Evolutionary conservation across 2,888 invertebrate species (phyloP), one percentile per base, ranked within the genome.

Genomic region (Caenorhabditis sulstoni): DNA sequence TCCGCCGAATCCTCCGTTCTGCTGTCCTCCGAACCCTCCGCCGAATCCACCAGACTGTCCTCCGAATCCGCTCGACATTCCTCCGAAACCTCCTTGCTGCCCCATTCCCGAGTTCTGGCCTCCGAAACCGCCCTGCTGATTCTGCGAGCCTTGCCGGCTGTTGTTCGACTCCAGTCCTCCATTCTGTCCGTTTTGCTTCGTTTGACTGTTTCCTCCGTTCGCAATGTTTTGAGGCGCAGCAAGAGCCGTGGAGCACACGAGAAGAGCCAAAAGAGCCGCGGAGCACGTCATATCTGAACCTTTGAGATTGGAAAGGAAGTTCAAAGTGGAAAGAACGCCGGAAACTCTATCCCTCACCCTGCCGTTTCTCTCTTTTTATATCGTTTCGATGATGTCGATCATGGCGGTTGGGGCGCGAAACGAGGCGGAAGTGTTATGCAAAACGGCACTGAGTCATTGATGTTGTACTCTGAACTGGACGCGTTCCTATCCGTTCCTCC

Each of bases 311-410:
- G 8, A n/a, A 35, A 39, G 35, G 41, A 41, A 41, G 41, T 41
- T 39, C 11, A 50, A 12, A 58, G 29, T 20, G 20, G 14, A 22
- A 59, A 59, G 41, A 57, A 22, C 14, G 14, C 1, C 23, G 14
- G 35, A 52, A 20, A 57, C 37, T 9, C 22, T 37, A 4, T 20
- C 49, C 5, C 53, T 8, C 9, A 11, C 23, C 23, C 45, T 23
- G 0, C n/a, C 44, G n/a, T 0, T 12, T 8, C 37, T 47, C 1
- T 57, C n/a, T n/a, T n/a, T 71, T 71, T 71, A 71, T 71, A 71
- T 57, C 57, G 47, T 49, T 64, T 57, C 41, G 29, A 64, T 71
- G 71, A 64, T 71, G 71, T 64, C 53, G 71, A 71, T 71, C 67
- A 62, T 71, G 22, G 22, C 39, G 41, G 41, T 39, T 39, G 18